Evolutionary conservation across 2,888 invertebrate species (phyloP).

Genomic region (Camponotus fellah): DNA sequence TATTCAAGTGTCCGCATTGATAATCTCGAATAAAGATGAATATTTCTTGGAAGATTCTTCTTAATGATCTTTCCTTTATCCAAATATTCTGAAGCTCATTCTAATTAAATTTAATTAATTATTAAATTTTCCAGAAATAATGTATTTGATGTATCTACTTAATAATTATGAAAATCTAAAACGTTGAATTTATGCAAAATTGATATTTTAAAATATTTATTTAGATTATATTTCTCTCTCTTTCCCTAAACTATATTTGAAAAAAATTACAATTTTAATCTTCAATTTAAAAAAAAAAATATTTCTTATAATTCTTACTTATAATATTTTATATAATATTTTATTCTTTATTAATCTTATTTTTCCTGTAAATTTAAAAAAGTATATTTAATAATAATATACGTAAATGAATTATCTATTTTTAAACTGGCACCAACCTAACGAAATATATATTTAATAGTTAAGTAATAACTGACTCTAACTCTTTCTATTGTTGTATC

Average conservation of each 20-base stretch:
- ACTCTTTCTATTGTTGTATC: background rate
- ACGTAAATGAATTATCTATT: background rate
- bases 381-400: background rate
- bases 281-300: background rate
- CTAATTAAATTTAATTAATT: background rate
- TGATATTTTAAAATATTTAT: background rate
- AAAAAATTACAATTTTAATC: background rate
- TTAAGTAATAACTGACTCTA: background rate
- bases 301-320: background rate
- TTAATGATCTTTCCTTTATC: background rate
- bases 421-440: background rate
- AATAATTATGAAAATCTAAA: background rate
- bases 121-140: background rate
- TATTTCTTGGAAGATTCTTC: constrained; percentile 3
- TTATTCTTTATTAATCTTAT: background rate
- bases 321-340: background rate
- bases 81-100: background rate
- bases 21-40: constrained; percentile 25
- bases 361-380: background rate
- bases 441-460: background rate
- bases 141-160: background rate
- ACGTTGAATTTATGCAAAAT: constrained; percentile 4
- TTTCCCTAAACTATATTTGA: background rate
- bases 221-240: background rate
- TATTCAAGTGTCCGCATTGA: constrained; percentile 3